phyloP scores from a whole-genome alignment of 2,797 vertebrate species.

The Mus caroli region DNA sequence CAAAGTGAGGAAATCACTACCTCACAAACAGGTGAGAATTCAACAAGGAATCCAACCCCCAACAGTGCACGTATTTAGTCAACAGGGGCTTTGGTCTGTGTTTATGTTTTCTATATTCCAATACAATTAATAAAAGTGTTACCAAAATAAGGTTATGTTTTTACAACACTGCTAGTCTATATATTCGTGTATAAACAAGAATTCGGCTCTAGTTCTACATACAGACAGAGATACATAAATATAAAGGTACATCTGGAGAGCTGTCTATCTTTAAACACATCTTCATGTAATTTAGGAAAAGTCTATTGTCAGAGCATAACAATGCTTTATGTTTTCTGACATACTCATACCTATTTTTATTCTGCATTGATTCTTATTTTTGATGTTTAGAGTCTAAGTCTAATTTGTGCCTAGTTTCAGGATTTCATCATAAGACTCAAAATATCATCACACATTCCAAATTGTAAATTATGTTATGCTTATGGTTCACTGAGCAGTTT shows the following conservation, averaged over 20 bases:
- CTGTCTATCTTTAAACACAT: background rate
- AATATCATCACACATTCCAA: background rate
- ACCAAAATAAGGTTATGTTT: background rate
- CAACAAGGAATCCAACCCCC: rapidly evolving
- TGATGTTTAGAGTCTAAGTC: background rate
- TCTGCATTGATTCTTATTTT: background rate
- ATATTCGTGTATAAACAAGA: background rate
- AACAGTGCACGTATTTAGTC: background rate
- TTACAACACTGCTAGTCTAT: background rate
- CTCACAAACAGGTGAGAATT: background rate
- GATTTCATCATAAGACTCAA: background rate
- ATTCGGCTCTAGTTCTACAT: background rate
- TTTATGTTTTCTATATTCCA: background rate
- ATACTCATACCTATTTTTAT: background rate
- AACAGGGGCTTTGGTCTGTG: background rate
- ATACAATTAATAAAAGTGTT: background rate
- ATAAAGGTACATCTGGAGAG: background rate
- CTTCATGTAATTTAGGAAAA: background rate
- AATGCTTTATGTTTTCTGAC: background rate
- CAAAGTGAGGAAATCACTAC: background rate
- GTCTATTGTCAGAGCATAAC: background rate
- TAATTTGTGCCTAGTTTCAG: background rate
- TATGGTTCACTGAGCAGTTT: background rate
- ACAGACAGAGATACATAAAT: no score
- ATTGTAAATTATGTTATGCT: background rate